A percentile compares a stretch with the other conserved stretches of the same genome.
These are phyloP conservation scores for Mythimna pallens DNA, from an alignment of 2,888 invertebrate genomes.

Conservation along the genomic window DNA sequence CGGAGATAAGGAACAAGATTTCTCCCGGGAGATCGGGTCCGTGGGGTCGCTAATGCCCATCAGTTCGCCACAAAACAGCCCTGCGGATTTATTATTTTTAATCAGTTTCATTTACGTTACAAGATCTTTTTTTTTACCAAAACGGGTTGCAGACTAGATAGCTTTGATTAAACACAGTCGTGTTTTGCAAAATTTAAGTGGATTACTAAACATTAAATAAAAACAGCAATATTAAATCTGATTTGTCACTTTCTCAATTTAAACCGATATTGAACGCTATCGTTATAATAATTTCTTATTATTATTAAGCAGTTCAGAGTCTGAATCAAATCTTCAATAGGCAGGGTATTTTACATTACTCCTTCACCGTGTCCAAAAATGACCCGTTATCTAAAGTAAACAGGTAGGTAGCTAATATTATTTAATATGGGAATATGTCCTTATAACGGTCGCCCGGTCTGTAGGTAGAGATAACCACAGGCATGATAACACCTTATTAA, in stretches of 20 bases:
- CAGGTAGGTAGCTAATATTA: slow-evolving; percentile 22
- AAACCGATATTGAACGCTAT: not conserved
- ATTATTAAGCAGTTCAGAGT: not conserved
- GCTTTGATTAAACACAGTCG: not conserved
- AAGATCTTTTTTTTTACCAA: not conserved
- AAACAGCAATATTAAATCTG: not conserved
- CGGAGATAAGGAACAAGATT: no score
- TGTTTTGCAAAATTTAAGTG: not conserved
- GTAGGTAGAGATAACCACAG: slow-evolving; percentile 21
- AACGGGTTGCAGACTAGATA: not conserved
- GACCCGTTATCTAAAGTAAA: slow-evolving; percentile 5
- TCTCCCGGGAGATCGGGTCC: no score
- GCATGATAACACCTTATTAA: slow-evolving; percentile 22
- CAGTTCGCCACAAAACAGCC: no score
- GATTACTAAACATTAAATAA: no score
- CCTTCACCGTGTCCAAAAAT: slow-evolving; percentile 14
- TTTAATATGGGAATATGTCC: slow-evolving; percentile 9
- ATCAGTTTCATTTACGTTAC: not conserved
- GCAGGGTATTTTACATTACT: not conserved
- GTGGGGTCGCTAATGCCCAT: no score
- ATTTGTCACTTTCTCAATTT: not conserved
- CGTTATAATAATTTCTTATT: not conserved
- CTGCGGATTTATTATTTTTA: no score
- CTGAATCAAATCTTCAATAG: not conserved
- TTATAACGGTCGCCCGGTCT: slow-evolving; percentile 16